Evolutionary conservation across 2,888 invertebrate genomes (phyloP), one percentile per base, ranked within the genome.

Genomic region (Ctenicera cuprea): DNA sequence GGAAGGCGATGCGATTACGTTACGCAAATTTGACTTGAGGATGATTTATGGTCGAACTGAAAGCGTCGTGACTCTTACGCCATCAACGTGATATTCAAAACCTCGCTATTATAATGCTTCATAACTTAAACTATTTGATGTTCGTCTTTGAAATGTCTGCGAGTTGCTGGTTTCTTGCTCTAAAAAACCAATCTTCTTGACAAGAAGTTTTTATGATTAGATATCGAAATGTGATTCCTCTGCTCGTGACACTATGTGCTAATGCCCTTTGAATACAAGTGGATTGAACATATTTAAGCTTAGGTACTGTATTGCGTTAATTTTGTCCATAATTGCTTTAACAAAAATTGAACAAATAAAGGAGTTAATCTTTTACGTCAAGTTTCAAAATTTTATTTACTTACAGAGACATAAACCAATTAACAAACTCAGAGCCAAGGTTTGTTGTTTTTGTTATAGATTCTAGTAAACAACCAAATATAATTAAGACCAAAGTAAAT

Each of bases 11-110:
- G 45, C 45, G 45, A 45, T 62, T 62, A 45, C 62, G 62, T 45
- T 45, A 62, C 43, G 62, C 45, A 62, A 62, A 62, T 62, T 62
- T 62, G 45, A 62, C 43, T 62, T 62, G 62, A 62, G 62, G 45
- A 45, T 62, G 62, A 62, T 62, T 62, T 45, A 62, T 62, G 62
- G 45, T 45, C 30, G 45, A 45, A 16, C 45, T 62, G 62, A 62
- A 62, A 62, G 62, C 43, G 33, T 14, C 45, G 43, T 62, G 62
- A 45, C 62, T 62, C 62, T 38, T 57, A 57, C 14, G 43, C 62
- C 62, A 45, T 59, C 62, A 62, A 20, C 38, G 59, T 59, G 38
- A 38, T 59, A 59, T 59, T 59, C 59, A 59, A 59, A 59, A 59
- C 38, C 38, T 26, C 38, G 38, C 59, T 57, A 54, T 59, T 59